These are phyloP conservation scores for Atractosteus spatula DNA, from an alignment of 2,113 vertebrate genomes.

Conservation along the genomic window DNA sequence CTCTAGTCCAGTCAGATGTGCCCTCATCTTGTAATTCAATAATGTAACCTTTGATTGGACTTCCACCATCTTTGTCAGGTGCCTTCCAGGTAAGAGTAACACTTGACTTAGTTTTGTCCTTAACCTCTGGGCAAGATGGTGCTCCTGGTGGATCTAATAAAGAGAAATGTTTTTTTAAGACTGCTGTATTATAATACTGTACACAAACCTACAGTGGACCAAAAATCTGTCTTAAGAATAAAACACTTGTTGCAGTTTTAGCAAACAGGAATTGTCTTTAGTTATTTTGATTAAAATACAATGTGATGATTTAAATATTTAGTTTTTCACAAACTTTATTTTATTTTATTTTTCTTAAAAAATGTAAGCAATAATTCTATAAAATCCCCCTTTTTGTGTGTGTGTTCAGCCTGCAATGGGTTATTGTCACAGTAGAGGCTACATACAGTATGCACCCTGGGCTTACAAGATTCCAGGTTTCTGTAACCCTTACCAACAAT, in stretches of 20 bases:
- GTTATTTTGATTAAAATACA: too few relatives aligned
- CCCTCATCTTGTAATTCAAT: slow-evolving; percentile 95
- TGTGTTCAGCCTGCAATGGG: too few relatives aligned
- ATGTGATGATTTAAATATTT: slow-evolving; percentile 1
- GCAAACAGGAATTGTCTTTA: too few relatives aligned
- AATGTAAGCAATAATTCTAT: neutral
- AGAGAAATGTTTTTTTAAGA: slow-evolving; percentile 8
- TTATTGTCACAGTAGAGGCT: too few relatives aligned
- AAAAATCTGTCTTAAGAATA: too few relatives aligned
- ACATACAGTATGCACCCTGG: too few relatives aligned
- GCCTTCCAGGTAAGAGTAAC: slow-evolving; percentile 85
- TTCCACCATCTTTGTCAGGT: slow-evolving; percentile 89
- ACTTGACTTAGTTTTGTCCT: slow-evolving; percentile 88
- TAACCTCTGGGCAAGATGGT: slow-evolving; percentile 79
- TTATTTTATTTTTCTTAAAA: neutral
- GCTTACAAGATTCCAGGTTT: too few relatives aligned
- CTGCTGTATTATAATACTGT: too few relatives aligned
- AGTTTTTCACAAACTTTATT: neutral
- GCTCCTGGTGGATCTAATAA: slow-evolving; percentile 78
- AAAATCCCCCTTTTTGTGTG: neutral
- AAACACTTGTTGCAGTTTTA: too few relatives aligned
- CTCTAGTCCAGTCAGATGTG: slow-evolving; percentile 84
- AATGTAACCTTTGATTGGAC: slow-evolving; percentile 92
- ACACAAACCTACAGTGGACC: too few relatives aligned
- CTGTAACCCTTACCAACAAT: too few relatives aligned